Percentiles rank a stretch among this genome's conserved stretches.
These are phyloP conservation scores for Metellina segmentata DNA, from an alignment of 2,888 invertebrate genomes.

Conservation along the genomic window DNA sequence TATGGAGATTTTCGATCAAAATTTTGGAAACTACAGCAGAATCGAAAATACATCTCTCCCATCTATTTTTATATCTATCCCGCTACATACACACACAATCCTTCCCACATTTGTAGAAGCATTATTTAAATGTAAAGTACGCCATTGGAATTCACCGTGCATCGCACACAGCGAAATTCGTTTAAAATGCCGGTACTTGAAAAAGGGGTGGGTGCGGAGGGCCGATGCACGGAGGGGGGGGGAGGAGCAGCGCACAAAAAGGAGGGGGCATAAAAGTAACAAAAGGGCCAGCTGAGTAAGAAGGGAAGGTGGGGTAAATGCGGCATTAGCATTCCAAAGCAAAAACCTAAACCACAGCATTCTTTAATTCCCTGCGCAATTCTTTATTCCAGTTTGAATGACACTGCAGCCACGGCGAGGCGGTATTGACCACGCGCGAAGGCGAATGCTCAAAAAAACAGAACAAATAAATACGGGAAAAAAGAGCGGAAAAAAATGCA, in stretches of 20 bases:
- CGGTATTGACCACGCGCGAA: slow-evolving; percentile 20
- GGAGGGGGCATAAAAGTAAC: slow-evolving; percentile 8
- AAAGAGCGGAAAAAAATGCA: background rate
- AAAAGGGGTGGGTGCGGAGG: background rate
- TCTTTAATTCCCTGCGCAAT: slow-evolving; percentile 65
- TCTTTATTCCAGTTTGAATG: slow-evolving; percentile 37
- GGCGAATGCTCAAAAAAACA: background rate
- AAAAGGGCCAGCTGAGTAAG: slow-evolving; percentile 2
- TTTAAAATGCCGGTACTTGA: slow-evolving; percentile 46
- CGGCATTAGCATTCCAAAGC: slow-evolving; percentile 66
- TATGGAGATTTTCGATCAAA: no score
- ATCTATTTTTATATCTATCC: background rate
- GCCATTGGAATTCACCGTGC: slow-evolving; percentile 57
- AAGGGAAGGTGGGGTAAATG: slow-evolving; percentile 47
- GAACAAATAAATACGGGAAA: slow-evolving; percentile 21
- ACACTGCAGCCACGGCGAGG: background rate
- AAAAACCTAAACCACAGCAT: slow-evolving; percentile 62
- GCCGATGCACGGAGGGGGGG: background rate
- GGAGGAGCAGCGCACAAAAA: background rate
- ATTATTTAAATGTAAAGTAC: slow-evolving; percentile 65
- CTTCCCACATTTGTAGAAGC: slow-evolving; percentile 46
- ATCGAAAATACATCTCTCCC: background rate
- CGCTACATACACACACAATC: slow-evolving; percentile 10
- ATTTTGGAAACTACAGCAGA: background rate
- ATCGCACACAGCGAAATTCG: slow-evolving; percentile 41